Evolutionary conservation across 2,797 vertebrate genomes (phyloP), one percentile per base, ranked within the genome.

Genomic region (Buphagus erythrorhynchus): DNA sequence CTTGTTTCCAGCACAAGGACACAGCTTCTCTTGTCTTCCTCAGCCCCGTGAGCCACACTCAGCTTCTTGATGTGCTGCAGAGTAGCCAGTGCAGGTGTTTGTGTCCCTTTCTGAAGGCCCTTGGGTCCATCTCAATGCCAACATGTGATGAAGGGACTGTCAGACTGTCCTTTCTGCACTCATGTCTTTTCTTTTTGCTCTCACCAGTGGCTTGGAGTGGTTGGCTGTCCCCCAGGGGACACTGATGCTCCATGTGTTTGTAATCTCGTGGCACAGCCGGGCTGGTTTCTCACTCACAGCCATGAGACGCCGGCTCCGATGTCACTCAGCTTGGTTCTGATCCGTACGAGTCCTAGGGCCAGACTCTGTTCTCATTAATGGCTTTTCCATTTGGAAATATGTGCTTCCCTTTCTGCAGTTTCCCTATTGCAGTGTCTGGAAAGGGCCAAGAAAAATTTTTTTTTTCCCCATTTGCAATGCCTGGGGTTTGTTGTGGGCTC

Each of bases 291-390:
- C 40, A 4, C 43, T 83, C 0, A 0, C 13, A 62, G 61, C 25
- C 8, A 5, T 11, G 61, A 76, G 90, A 63, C 3, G 3, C 75
- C 0, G 0, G 8, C 69, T 73, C 63, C 0, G 0, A 5, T 58
- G 46, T 89, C 42, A 13, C 49, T 66, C 46, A 2, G 5, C 46
- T 89, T 83, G 66, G 22, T 89, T 89, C 85, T 79, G 71, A 51
- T 82, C 73, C 0, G 0, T 67, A 18, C 7, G 4, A 16, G 35
- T 75, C 54, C 45, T 13, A 9, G 42, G 42, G 57, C 61, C 49
- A 74, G 45, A 9, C 49, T 61, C 49, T 61, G 10, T 49, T 57
- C 49, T 82, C 43, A 28, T 54, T 71, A 57, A 68, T 65, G 57
- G 31, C 43, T 92, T 91, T 90, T 84, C 65, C 49, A n/a, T 68